phyloP scores from a whole-genome alignment of 2,888 invertebrate genomes.

The Dascillus cervinus region DNA sequence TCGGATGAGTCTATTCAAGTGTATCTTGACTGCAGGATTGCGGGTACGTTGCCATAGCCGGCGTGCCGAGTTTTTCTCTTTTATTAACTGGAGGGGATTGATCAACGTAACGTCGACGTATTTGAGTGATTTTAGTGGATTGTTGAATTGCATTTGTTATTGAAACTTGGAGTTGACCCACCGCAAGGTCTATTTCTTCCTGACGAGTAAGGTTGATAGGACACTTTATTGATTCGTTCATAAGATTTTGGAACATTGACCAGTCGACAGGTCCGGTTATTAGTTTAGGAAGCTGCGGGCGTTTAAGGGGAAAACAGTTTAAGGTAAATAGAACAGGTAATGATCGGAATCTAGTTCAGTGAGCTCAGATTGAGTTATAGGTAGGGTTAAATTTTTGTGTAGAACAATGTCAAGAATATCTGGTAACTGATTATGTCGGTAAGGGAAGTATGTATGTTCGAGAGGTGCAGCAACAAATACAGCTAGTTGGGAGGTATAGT shows the following conservation, averaged over 20 bases:
- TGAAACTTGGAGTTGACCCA: too few species aligned
- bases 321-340: constrained; percentile 3
- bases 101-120: too few species aligned
- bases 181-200: not conserved
- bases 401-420: constrained; percentile 1
- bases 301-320: not conserved
- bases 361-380: not conserved
- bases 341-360: constrained; percentile 1
- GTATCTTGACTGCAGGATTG: too few species aligned
- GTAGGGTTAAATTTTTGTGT: not conserved
- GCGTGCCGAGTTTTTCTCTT: too few species aligned
- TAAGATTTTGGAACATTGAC: constrained; percentile 1
- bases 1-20: too few species aligned
- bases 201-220: not conserved
- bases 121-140: not conserved
- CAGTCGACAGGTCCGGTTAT: not conserved
- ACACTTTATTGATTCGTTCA: not conserved
- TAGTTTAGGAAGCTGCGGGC: not conserved
- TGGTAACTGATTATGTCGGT: not conserved
- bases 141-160: too few species aligned
- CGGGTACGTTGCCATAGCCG: too few species aligned
- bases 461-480: not conserved
- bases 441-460: constrained; percentile 1
- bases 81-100: too few species aligned
- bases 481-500: constrained; percentile 1